These are phyloP conservation scores for Panagrolaimus sp. DNA, from an alignment of 1,140 invertebrate genomes.

Conservation along the genomic window DNA sequence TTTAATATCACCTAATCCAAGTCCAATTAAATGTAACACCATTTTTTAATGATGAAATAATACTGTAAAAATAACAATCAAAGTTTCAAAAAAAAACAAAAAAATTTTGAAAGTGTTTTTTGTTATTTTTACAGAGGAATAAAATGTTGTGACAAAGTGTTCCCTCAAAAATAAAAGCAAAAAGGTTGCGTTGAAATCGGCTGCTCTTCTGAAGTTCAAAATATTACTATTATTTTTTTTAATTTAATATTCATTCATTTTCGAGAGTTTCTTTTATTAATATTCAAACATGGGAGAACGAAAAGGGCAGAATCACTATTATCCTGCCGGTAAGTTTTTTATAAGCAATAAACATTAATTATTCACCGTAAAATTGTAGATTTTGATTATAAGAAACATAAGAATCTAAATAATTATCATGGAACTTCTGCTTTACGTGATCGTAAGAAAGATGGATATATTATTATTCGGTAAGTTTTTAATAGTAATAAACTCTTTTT, in stretches of 20 bases:
- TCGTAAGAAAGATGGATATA: constrained; percentile 82
- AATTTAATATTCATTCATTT: too few species aligned
- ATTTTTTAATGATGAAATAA: constrained; percentile 26
- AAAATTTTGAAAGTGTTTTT: too few species aligned
- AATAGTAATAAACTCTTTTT: neutral
- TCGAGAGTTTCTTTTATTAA: neutral
- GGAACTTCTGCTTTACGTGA: constrained; percentile 93
- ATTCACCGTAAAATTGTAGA: constrained; percentile 66
- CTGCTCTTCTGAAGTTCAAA: too few species aligned
- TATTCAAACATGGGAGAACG: constrained; percentile 76
- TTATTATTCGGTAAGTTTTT: constrained; percentile 74
- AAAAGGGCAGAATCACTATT: constrained; percentile 85
- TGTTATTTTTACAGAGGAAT: neutral
- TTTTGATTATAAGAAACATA: constrained; percentile 80
- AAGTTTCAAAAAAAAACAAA: too few species aligned
- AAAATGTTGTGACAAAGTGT: too few species aligned
- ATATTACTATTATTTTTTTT: too few species aligned
- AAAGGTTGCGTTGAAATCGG: too few species aligned
- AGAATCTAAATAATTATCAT: constrained; percentile 79
- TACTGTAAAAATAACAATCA: neutral
- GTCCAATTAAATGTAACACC: constrained; percentile 89
- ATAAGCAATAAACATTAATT: too few species aligned
- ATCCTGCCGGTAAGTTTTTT: constrained; percentile 70
- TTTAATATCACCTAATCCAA: constrained; percentile 87
- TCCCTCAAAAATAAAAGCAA: too few species aligned